Conservation (phyloP, 2,797 vertebrate species). For the Apodemus agrarius region DNA sequence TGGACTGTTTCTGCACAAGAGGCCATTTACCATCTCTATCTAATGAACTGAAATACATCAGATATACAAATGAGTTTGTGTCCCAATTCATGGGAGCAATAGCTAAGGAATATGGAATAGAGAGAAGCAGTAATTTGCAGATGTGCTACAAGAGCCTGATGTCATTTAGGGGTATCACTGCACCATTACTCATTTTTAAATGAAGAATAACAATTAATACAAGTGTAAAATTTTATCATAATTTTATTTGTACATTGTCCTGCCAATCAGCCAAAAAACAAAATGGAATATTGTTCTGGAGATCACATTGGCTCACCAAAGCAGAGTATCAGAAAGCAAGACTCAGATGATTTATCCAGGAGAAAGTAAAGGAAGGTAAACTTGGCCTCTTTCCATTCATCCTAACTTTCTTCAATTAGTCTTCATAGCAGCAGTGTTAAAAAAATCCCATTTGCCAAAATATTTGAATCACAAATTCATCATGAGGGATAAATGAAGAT, state of each 20-base stretch:
- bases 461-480: conserved; percentile 79
- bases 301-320: conserved; percentile 64
- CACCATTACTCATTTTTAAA: conserved; percentile 69
- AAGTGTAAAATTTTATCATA: conserved; percentile 64
- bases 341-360: conserved; percentile 65
- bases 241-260: conserved; percentile 66
- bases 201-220: conserved; percentile 62
- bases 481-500: conserved; percentile 80
- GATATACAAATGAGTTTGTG: background rate
- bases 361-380: conserved; percentile 57
- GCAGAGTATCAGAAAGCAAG: conserved; percentile 60
- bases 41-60: background rate
- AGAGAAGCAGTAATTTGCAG: conserved; percentile 53
- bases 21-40: background rate
- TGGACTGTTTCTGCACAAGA: background rate
- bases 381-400: conserved; percentile 59
- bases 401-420: conserved; percentile 61
- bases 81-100: background rate
- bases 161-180: conserved; percentile 66
- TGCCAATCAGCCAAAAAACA: conserved; percentile 59
- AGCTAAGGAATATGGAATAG: conserved; percentile 14
- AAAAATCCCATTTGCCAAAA: conserved; percentile 77
- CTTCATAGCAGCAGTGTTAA: conserved; percentile 72
- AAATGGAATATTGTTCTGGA: conserved; percentile 64
- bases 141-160: conserved; percentile 30